Conservation (phyloP, 2,888 invertebrate genomes). For the Alentia gelatinosa region DNA sequence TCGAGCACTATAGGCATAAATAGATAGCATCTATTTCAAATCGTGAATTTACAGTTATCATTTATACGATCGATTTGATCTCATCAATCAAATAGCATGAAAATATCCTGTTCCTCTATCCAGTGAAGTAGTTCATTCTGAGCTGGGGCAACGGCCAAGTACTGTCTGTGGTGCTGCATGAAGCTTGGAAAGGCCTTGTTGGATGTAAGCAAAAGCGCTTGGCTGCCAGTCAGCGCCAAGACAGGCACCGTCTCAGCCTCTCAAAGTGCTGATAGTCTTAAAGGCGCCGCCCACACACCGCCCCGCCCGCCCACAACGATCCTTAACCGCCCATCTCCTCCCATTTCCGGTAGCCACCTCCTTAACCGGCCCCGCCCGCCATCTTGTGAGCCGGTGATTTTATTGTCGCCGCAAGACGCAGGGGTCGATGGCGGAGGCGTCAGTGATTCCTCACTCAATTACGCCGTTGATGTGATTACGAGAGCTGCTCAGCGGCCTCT, state of each 20-base stretch:
- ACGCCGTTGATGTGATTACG: slow-evolving; percentile 30
- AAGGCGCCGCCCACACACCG: neutral
- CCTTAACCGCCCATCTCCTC: slow-evolving; percentile 34
- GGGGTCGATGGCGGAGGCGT: neutral
- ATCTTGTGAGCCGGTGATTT: slow-evolving; percentile 32
- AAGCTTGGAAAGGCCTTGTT: no score
- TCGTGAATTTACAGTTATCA: no score
- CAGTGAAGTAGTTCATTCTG: no score
- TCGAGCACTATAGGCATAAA: no score
- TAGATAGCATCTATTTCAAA: no score
- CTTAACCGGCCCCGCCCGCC: slow-evolving; percentile 7
- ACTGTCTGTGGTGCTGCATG: no score
- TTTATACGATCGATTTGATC: no score
- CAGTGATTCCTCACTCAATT: slow-evolving; percentile 52
- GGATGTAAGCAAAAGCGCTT: neutral
- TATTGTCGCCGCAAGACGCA: slow-evolving; percentile 39
- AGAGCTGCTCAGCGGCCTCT: slow-evolving; percentile 30
- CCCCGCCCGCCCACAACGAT: neutral
- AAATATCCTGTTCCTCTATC: no score
- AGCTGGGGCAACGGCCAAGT: no score
- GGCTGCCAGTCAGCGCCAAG: neutral
- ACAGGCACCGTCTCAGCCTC: neutral
- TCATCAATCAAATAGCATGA: no score
- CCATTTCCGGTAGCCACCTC: slow-evolving; percentile 9
- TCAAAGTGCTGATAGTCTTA: neutral